Conservation (phyloP, 2,888 invertebrate genomes). For the Aquatica leii region DNA sequence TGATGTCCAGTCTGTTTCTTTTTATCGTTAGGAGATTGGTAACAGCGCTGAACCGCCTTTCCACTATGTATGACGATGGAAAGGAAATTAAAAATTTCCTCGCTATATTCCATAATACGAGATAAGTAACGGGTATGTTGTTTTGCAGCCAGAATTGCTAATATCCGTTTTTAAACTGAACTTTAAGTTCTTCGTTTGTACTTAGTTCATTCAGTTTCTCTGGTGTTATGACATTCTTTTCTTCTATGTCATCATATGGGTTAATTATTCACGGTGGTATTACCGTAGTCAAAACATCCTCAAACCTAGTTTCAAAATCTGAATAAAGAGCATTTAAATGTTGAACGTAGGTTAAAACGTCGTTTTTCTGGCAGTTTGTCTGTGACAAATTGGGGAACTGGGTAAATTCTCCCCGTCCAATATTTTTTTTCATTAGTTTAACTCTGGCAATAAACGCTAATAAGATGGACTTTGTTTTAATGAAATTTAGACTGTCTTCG, state of each 20-base stretch:
- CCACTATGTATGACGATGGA: slow-evolving; percentile 40
- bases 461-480: slow-evolving; percentile 39
- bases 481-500: slow-evolving; percentile 44
- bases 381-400: slow-evolving; percentile 42
- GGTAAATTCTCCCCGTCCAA: slow-evolving; percentile 45
- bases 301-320: slow-evolving; percentile 45
- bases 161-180: slow-evolving; percentile 41
- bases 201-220: slow-evolving; percentile 41
- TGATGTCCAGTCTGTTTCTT: slow-evolving; percentile 5
- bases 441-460: background rate
- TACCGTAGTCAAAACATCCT: slow-evolving; percentile 46
- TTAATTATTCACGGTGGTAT: slow-evolving; percentile 43
- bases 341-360: slow-evolving; percentile 44
- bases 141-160: slow-evolving; percentile 44
- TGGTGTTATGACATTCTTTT: slow-evolving; percentile 39
- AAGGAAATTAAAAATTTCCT: slow-evolving; percentile 43
- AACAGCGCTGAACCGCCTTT: slow-evolving; percentile 37
- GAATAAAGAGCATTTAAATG: slow-evolving; percentile 44
- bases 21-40: slow-evolving; percentile 24
- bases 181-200: slow-evolving; percentile 44
- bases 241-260: slow-evolving; percentile 38
- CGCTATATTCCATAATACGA: slow-evolving; percentile 41
- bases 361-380: slow-evolving; percentile 38
- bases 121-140: slow-evolving; percentile 37
- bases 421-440: slow-evolving; percentile 23